Evolutionary conservation across 2,888 invertebrate genomes (phyloP).

Genomic region (Lymantria monacha): DNA sequence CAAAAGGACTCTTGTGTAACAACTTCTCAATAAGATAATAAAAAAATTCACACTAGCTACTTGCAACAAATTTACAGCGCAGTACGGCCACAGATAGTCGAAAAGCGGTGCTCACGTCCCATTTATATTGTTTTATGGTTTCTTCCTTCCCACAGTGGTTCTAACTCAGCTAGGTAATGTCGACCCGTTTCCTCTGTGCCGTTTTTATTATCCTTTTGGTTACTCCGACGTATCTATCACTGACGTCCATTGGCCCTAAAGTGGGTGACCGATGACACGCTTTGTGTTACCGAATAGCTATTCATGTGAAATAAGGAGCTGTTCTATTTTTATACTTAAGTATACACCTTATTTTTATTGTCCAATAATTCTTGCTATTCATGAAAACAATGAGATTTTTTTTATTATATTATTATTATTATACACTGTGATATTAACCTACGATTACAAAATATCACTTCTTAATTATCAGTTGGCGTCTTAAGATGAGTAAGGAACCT

Average conservation of each 20-base stretch:
- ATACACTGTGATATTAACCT: too few species aligned
- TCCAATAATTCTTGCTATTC: too few species aligned
- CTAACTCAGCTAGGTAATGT: slow-evolving; percentile 54
- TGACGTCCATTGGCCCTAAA: slow-evolving; percentile 27
- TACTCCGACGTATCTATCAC: slow-evolving; percentile 35
- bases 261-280: slow-evolving; percentile 40
- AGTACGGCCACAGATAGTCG: slow-evolving; percentile 49
- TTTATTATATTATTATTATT: too few species aligned
- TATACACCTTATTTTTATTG: too few species aligned
- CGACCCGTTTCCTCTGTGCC: slow-evolving; percentile 50
- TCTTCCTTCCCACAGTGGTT: slow-evolving; percentile 59
- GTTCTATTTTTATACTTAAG: background rate
- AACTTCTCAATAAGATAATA: slow-evolving; percentile 21
- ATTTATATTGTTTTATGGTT: slow-evolving; percentile 77
- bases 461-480: too few species aligned
- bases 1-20: slow-evolving; percentile 14
- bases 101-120: slow-evolving; percentile 59
- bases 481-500: too few species aligned
- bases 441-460: too few species aligned
- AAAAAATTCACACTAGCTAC: slow-evolving; percentile 36
- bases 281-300: slow-evolving; percentile 29
- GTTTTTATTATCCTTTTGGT: slow-evolving; percentile 48
- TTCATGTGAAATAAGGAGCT: slow-evolving; percentile 13
- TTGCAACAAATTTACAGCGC: slow-evolving; percentile 47
- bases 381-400: too few species aligned